These are phyloP conservation scores for Drosophila funebris DNA, from an alignment of 1,140 invertebrate species.

Conservation along the genomic window DNA sequence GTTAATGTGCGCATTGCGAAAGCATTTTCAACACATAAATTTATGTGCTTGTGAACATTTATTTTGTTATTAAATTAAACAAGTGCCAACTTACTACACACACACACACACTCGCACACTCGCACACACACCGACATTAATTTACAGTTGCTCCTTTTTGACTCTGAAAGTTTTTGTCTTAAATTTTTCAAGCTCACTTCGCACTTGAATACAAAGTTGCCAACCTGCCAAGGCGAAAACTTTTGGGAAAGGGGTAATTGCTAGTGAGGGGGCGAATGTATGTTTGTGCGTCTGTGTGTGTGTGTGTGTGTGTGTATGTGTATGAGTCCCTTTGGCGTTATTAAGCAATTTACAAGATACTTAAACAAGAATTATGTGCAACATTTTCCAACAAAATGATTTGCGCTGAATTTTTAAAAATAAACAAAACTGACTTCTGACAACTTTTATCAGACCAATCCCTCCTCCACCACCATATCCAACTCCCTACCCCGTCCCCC, in stretches of 20 bases:
- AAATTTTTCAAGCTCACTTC: constrained; percentile 65
- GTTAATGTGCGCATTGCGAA: constrained; percentile 71
- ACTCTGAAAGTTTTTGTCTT: constrained; percentile 61
- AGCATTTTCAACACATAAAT: constrained; percentile 72
- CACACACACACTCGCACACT: not conserved
- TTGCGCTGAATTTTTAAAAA: constrained; percentile 81
- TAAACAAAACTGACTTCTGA: constrained; percentile 79
- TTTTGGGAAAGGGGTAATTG: constrained; percentile 2
- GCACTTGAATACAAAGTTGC: constrained; percentile 77
- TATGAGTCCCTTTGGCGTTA: constrained; percentile 75
- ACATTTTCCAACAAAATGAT: constrained; percentile 82
- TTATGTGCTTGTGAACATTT: constrained; percentile 71
- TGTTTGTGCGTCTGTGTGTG: constrained; percentile 20
- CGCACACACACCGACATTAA: constrained; percentile 44
- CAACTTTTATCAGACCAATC: constrained; percentile 39
- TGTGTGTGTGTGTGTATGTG: constrained; percentile 25
- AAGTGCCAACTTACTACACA: constrained; percentile 47
- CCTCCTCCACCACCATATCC: not conserved
- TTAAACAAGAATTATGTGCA: constrained; percentile 83
- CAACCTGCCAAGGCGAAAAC: constrained; percentile 18
- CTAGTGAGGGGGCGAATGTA: not conserved
- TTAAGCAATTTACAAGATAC: constrained; percentile 83
- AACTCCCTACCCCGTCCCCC: too few relatives aligned
- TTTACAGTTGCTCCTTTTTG: constrained; percentile 61
- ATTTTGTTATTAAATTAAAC: constrained; percentile 81